Evolutionary conservation across 2,888 invertebrate species (phyloP).

Genomic region (Thereva unica): DNA sequence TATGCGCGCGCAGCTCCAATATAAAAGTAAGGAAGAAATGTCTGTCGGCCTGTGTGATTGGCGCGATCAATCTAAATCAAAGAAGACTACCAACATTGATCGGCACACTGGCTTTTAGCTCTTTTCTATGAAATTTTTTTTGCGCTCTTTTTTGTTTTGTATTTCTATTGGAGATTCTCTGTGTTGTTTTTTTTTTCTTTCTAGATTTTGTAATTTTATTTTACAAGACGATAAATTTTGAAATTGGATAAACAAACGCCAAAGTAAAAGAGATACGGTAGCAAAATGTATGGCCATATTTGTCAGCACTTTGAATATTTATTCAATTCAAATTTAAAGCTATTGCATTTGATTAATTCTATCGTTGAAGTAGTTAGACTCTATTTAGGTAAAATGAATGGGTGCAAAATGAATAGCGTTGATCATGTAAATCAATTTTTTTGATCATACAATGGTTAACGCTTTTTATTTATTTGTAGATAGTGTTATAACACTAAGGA

Average conservation of each 20-base stretch:
- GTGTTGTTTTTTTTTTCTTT: not conserved
- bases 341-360: slow-evolving; percentile 31
- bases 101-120: slow-evolving; percentile 12
- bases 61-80: slow-evolving; percentile 37
- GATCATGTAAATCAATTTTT: too few species aligned
- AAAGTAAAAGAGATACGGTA: slow-evolving; percentile 6
- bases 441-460: too few species aligned
- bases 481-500: too few species aligned
- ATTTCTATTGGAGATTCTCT: not conserved
- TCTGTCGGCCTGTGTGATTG: slow-evolving; percentile 31
- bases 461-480: too few species aligned
- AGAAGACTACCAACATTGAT: slow-evolving; percentile 12
- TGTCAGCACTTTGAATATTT: slow-evolving; percentile 35
- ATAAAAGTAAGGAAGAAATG: slow-evolving; percentile 14
- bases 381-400: slow-evolving; percentile 17
- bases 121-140: not conserved
- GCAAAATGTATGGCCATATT: slow-evolving; percentile 28
- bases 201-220: slow-evolving; percentile 11
- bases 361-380: slow-evolving; percentile 4
- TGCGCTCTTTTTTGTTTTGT: slow-evolving; percentile 3
- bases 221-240: slow-evolving; percentile 34
- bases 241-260: slow-evolving; percentile 9
- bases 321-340: slow-evolving; percentile 29
- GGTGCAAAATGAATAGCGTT: not conserved
- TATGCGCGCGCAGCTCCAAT: slow-evolving; percentile 3